phyloP scores from a whole-genome alignment of 2,888 invertebrate genomes.

The Sphaerophoria rueppellii region DNA sequence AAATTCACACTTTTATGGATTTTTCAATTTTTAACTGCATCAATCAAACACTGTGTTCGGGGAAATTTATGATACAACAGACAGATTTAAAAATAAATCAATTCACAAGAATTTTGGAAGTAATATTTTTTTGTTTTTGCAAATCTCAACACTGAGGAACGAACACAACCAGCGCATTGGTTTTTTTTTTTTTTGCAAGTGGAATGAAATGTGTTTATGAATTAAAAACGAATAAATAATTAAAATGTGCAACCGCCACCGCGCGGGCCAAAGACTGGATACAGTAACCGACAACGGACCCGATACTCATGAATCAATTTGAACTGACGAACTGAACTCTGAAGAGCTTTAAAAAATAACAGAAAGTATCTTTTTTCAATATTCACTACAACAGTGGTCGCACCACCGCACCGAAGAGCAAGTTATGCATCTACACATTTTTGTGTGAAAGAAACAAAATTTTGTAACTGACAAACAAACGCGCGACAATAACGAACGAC shows the following conservation, averaged over 20 bases:
- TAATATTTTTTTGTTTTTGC: background rate
- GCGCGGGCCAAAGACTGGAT: background rate
- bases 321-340: conserved; percentile 48
- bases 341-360: conserved; percentile 28
- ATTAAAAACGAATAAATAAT: conserved; percentile 22
- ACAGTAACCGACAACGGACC: conserved; percentile 51
- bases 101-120: conserved; percentile 16
- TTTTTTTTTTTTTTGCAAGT: background rate
- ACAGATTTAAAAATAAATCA: conserved; percentile 39
- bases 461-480: conserved; percentile 22
- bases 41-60: conserved; percentile 26
- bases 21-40: conserved; percentile 26
- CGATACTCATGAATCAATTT: conserved; percentile 60
- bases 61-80: conserved; percentile 53
- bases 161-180: background rate
- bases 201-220: conserved; percentile 31
- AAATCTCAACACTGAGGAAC: background rate
- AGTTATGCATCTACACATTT: conserved; percentile 61
- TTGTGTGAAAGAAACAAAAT: conserved; percentile 43
- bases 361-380: conserved; percentile 32
- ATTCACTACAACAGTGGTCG: conserved; percentile 7
- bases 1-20: conserved; percentile 18
- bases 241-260: conserved; percentile 35
- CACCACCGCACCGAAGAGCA: conserved; percentile 2
- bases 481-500: background rate